phyloP scores from a whole-genome alignment of 1,140 invertebrate genomes.

The Harlomillsia oculata region DNA sequence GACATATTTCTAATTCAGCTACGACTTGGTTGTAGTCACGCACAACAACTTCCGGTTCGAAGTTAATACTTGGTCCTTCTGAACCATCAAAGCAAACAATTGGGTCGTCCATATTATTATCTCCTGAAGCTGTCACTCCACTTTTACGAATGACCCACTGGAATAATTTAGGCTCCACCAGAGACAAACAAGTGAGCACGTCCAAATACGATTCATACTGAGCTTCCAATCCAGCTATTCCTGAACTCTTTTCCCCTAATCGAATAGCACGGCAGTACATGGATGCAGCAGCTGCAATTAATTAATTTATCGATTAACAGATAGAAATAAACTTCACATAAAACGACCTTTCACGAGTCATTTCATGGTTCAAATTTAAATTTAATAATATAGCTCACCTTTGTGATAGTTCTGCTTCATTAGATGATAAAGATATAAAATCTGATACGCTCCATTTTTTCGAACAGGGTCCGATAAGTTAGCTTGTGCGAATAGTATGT shows the following conservation, averaged over 20 bases:
- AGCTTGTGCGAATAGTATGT: constrained; percentile 25
- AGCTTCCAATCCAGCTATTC: constrained; percentile 13
- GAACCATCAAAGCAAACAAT: neutral
- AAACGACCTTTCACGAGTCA: neutral
- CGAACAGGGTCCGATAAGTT: constrained; percentile 29
- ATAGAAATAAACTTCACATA: neutral
- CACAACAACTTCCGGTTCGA: too few species aligned
- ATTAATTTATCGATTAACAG: neutral
- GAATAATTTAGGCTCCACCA: constrained; percentile 3
- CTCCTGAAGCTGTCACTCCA: neutral
- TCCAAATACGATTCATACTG: constrained; percentile 32
- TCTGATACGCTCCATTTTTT: constrained; percentile 29
- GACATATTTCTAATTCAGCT: too few species aligned
- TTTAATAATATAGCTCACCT: constrained; percentile 6
- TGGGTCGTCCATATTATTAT: neutral
- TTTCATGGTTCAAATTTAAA: neutral
- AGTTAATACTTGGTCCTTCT: too few species aligned
- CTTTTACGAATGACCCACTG: constrained; percentile 18
- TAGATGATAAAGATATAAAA: constrained; percentile 30
- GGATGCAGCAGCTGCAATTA: constrained; percentile 20
- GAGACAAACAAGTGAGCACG: constrained; percentile 23
- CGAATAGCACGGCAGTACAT: constrained; percentile 25
- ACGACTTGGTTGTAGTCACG: too few species aligned
- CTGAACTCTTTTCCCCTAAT: constrained; percentile 28
- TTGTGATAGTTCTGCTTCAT: constrained; percentile 23